Conservation (phyloP, 1,140 invertebrate species). For the Drosophila truncata region DNA sequence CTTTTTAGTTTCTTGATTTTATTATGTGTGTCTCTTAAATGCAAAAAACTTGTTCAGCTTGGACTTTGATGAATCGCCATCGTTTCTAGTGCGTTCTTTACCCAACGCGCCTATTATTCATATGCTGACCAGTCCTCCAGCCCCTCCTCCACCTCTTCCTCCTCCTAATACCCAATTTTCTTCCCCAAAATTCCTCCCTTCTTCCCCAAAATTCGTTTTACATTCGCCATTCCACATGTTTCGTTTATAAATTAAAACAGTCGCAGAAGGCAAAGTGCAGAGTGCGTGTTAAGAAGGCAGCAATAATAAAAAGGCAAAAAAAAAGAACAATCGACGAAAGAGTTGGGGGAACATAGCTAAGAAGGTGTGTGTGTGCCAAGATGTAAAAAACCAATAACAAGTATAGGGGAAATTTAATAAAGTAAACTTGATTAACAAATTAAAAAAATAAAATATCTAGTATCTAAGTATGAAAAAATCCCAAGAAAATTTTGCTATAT, state of each 20-base stretch:
- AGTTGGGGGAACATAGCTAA: constrained; percentile 34
- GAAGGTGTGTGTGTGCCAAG: constrained; percentile 8
- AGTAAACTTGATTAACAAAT: not conserved
- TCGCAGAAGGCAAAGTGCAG: constrained; percentile 69
- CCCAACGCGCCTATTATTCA: constrained; percentile 65
- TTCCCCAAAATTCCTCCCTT: not conserved
- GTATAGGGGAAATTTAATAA: constrained; percentile 1
- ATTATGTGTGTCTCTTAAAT: constrained; percentile 63
- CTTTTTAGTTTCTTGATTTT: constrained; percentile 26
- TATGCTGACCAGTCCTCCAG: constrained; percentile 34
- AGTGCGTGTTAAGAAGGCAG: constrained; percentile 64
- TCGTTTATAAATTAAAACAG: constrained; percentile 54
- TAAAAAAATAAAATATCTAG: not conserved
- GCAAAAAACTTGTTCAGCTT: constrained; percentile 79
- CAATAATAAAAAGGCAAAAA: constrained; percentile 12
- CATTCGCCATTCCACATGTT: constrained; percentile 42
- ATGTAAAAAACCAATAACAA: constrained; percentile 26
- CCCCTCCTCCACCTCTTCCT: not conserved
- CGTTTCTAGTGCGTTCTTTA: constrained; percentile 58
- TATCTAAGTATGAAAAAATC: too few relatives aligned
- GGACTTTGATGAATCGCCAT: constrained; percentile 82
- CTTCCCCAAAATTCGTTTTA: constrained; percentile 1
- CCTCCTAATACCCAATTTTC: not conserved
- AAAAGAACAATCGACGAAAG: constrained; percentile 33
- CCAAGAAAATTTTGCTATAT: too few relatives aligned